Evolutionary conservation across 1,140 invertebrate genomes (phyloP).

Genomic region (Drosophila micromelanica): DNA sequence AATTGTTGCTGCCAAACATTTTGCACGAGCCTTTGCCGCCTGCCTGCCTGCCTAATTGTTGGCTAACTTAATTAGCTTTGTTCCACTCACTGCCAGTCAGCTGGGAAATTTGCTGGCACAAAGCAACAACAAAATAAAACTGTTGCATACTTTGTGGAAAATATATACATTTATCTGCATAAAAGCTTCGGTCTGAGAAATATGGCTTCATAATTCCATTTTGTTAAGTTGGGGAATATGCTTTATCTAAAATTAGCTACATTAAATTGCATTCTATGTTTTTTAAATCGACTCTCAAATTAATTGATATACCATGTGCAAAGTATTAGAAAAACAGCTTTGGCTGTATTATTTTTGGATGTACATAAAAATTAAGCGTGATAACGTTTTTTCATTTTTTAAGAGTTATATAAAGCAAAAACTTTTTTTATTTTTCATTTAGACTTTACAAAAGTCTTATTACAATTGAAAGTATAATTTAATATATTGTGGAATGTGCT

Average conservation of each 20-base stretch:
- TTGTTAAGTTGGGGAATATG: constrained; percentile 1
- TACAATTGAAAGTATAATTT: no score
- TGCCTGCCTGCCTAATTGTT: constrained; percentile 56
- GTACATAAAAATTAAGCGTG: no score
- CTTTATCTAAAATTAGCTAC: constrained; percentile 9
- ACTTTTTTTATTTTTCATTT: no score
- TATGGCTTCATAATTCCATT: constrained; percentile 28
- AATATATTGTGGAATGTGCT: no score
- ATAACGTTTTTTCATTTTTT: no score
- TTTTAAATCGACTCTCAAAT: constrained; percentile 1
- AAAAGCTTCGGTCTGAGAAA: background rate
- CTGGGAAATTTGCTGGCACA: constrained; percentile 30
- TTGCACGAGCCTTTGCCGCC: constrained; percentile 26
- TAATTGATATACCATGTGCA: background rate
- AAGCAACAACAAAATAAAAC: constrained; percentile 20
- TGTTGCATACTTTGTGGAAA: constrained; percentile 63
- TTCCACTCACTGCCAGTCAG: constrained; percentile 13
- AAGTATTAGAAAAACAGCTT: no score
- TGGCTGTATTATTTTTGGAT: no score
- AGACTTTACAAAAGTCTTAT: no score
- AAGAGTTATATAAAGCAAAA: no score
- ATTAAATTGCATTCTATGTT: background rate
- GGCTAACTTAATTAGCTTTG: constrained; percentile 73
- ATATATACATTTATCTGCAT: background rate
- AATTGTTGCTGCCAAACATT: constrained; percentile 10